Evolutionary conservation across 2,888 invertebrate genomes (phyloP).

Genomic region (Tetragnatha montana): DNA sequence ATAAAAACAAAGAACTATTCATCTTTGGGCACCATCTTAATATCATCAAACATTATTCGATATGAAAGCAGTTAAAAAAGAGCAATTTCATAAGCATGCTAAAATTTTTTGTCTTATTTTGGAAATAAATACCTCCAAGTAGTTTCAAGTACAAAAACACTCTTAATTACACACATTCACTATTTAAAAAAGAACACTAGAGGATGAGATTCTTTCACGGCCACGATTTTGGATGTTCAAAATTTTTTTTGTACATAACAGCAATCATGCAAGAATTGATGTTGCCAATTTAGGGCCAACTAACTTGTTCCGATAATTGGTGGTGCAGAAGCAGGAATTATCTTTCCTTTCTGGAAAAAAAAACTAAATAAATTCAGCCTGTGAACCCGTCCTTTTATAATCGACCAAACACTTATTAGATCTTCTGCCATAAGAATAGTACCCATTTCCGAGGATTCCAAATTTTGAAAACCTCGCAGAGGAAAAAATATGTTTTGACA

Average conservation of each 20-base stretch:
- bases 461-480: not conserved
- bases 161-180: no score
- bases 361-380: slow-evolving; percentile 12
- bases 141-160: no score
- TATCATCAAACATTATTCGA: no score
- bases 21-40: no score
- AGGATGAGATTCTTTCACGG: not conserved
- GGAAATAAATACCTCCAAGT: no score
- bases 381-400: slow-evolving; percentile 23
- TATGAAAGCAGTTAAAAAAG: no score
- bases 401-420: not conserved
- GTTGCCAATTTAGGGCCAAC: not conserved
- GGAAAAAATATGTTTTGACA: slow-evolving; percentile 6
- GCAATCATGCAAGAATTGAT: not conserved
- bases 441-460: not conserved
- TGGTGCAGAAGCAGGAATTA: slow-evolving; percentile 14
- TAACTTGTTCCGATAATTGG: slow-evolving; percentile 7
- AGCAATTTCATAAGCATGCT: no score
- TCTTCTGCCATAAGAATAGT: slow-evolving; percentile 2
- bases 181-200: no score
- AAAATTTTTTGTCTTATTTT: no score
- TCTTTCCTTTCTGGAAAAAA: not conserved
- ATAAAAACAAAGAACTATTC: no score
- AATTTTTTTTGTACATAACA: not conserved
- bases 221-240: not conserved